These are phyloP conservation scores for Pterostichus madidus DNA, from an alignment of 2,888 invertebrate genomes.

Conservation along the genomic window DNA sequence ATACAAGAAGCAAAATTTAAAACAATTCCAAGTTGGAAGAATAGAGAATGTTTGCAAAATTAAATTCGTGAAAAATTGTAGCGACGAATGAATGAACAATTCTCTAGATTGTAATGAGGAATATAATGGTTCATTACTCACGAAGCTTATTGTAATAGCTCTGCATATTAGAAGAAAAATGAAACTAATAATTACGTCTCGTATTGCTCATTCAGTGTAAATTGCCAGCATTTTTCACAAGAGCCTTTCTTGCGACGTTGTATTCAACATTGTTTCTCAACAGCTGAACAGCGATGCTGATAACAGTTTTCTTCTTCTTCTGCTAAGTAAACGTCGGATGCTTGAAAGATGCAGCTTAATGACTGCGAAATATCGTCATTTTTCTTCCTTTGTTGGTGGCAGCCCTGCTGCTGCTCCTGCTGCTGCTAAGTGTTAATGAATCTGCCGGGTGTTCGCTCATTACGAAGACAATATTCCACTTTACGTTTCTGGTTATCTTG, in stretches of 20 bases:
- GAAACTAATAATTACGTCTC: slow-evolving; percentile 44
- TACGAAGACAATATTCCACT: slow-evolving; percentile 42
- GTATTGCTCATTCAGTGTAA: slow-evolving; percentile 35
- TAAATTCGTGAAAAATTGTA: slow-evolving; percentile 11
- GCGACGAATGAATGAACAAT: slow-evolving; percentile 37
- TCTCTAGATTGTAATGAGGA: slow-evolving; percentile 20
- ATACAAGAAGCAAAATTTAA: too few species aligned
- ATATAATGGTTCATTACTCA: slow-evolving; percentile 43
- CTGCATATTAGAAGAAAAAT: slow-evolving; percentile 44
- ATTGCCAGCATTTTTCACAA: slow-evolving; percentile 33
- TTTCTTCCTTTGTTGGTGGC: slow-evolving; percentile 58
- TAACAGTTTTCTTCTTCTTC: not conserved
- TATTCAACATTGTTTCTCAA: slow-evolving; percentile 32
- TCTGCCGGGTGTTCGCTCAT: slow-evolving; percentile 45
- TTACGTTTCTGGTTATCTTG: not conserved
- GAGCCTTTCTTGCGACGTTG: not conserved
- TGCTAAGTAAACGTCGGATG: slow-evolving; percentile 11
- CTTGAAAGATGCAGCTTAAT: slow-evolving; percentile 54
- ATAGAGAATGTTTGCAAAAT: not conserved
- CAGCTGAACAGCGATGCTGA: not conserved
- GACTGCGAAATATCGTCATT: slow-evolving; percentile 61
- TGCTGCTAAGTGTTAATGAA: slow-evolving; percentile 54
- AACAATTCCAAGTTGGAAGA: too few species aligned
- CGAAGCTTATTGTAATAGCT: slow-evolving; percentile 34
- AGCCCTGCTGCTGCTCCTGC: slow-evolving; percentile 2